Evolutionary conservation across 2,888 invertebrate species (phyloP).

Genomic region (Dusona sp.): DNA sequence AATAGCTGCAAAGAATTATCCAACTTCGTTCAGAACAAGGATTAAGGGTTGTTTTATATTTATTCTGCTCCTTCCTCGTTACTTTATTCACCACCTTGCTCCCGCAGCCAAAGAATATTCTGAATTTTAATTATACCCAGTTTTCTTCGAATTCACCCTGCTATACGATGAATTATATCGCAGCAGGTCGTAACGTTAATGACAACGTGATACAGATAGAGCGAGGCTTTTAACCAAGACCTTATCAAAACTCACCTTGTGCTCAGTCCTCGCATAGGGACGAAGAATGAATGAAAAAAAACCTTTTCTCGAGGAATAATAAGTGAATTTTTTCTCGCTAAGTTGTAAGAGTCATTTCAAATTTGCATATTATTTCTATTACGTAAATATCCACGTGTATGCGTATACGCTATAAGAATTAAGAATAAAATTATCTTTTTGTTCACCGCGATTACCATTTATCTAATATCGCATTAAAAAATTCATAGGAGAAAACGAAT

Average conservation of each 20-base stretch:
- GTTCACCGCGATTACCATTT: not conserved
- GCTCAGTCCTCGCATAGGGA: not conserved
- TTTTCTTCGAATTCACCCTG: conserved; percentile 15
- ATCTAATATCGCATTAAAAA: not conserved
- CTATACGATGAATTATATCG: not conserved
- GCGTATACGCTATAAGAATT: not conserved
- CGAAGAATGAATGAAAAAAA: conserved; percentile 4
- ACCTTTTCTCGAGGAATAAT: not conserved
- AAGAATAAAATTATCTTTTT: not conserved
- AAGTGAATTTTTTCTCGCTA: not conserved
- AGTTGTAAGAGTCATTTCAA: not conserved
- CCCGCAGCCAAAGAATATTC: not conserved
- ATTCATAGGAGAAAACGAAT: not conserved
- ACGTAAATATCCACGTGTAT: not conserved
- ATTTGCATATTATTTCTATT: conserved; percentile 22
- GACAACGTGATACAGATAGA: conserved; percentile 46
- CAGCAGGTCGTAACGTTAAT: conserved; percentile 47
- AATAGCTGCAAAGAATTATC: conserved; percentile 60
- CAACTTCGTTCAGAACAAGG: not conserved
- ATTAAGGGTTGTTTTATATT: conserved; percentile 41
- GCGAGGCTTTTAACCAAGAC: not conserved
- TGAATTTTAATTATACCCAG: conserved; percentile 56
- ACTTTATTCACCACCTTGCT: not conserved
- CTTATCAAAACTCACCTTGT: conserved; percentile 7
- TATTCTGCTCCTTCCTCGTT: conserved; percentile 14